phyloP scores from a whole-genome alignment of 1,140 invertebrate genomes.

The Stegodyphus dumicola region DNA sequence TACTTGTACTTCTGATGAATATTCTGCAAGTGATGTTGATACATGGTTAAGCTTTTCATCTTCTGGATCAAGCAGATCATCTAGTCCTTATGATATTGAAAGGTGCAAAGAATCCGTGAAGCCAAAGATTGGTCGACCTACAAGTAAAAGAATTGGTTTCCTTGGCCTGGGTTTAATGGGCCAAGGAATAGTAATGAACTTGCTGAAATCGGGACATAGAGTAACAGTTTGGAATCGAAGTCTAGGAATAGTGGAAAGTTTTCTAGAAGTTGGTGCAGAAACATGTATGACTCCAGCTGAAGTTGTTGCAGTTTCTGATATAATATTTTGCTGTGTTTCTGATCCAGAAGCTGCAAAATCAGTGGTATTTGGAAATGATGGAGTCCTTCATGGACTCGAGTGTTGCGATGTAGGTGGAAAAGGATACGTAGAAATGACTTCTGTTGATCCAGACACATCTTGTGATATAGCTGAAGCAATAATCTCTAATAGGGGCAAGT shows the following conservation, averaged over 20 bases:
- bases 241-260: neutral
- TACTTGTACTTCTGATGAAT: neutral
- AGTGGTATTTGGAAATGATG: neutral
- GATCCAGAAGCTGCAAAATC: slow-evolving; percentile 12
- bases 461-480: slow-evolving; percentile 93
- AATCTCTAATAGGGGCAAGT: slow-evolving; percentile 86
- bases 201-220: slow-evolving; percentile 92
- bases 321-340: slow-evolving; percentile 37
- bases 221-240: slow-evolving; percentile 90
- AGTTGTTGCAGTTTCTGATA: slow-evolving; percentile 4
- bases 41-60: neutral
- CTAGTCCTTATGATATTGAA: slow-evolving; percentile 79
- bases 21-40: neutral
- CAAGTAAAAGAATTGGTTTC: slow-evolving; percentile 91
- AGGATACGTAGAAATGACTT: slow-evolving; percentile 97
- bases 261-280: neutral
- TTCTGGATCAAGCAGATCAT: neutral
- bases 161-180: slow-evolving; percentile 96
- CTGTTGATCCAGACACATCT: slow-evolving; percentile 93
- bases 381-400: neutral
- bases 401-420: slow-evolving; percentile 67
- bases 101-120: slow-evolving; percentile 69
- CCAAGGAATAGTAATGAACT: slow-evolving; percentile 93
- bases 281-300: neutral
- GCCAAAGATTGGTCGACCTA: slow-evolving; percentile 75